Percentiles rank a stretch among this genome's conserved stretches.
Conservation (phyloP, 2,888 invertebrate genomes). For the Caradrina clavipalpis region DNA sequence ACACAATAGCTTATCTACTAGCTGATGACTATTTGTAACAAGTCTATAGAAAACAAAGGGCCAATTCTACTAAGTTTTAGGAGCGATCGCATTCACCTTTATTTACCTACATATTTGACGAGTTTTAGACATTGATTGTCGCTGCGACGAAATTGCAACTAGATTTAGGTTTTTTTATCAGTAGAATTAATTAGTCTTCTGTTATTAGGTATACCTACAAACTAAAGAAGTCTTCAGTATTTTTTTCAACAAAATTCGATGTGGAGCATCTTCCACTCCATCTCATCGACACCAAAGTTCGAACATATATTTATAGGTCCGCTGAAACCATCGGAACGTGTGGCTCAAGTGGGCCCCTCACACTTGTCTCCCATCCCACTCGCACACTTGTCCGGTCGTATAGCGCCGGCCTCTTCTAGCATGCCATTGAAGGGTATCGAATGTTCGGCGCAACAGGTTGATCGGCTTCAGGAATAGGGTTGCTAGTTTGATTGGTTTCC, state of each 20-base stretch:
- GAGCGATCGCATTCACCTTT: too few species aligned
- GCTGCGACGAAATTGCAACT: too few species aligned
- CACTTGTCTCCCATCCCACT: conserved; percentile 74
- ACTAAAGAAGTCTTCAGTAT: too few species aligned
- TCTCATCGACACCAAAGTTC: conserved; percentile 76
- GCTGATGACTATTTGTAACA: too few species aligned
- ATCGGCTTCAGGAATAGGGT: conserved; percentile 87
- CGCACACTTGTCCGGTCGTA: conserved; percentile 47
- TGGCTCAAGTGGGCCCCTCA: conserved; percentile 86
- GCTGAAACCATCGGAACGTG: conserved; percentile 88
- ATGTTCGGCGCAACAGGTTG: conserved; percentile 89
- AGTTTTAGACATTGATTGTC: too few species aligned
- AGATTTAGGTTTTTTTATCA: too few species aligned
- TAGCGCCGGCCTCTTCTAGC: conserved; percentile 71
- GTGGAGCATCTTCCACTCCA: conserved; percentile 76
- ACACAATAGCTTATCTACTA: too few species aligned
- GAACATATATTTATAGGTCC: conserved; percentile 87
- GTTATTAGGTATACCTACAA: neutral
- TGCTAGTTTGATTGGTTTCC: conserved; percentile 81
- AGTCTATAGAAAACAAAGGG: too few species aligned
- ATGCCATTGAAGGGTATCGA: conserved; percentile 90
- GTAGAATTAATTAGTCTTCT: too few species aligned
- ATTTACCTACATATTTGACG: too few species aligned
- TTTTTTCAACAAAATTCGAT: conserved; percentile 22
- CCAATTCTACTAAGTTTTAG: too few species aligned